Percentiles rank a stretch among this genome's conserved stretches.
phyloP scores from a whole-genome alignment of 2,888 invertebrate species.

The Deladenus siricidicola region DNA sequence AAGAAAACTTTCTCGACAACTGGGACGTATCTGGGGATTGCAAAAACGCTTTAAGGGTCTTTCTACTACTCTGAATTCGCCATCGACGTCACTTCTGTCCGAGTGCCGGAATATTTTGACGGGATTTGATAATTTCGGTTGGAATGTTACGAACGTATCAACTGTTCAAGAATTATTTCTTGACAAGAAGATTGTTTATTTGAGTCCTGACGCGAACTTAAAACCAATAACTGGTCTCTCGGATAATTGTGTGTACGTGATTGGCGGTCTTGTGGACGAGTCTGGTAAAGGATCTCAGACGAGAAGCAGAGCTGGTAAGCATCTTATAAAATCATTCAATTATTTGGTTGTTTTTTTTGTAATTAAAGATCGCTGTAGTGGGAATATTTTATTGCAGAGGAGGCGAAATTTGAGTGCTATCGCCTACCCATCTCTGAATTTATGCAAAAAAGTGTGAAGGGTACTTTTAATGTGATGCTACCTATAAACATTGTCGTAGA shows the following conservation, averaged over 20 bases:
- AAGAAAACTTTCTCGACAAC: slow-evolving; percentile 12
- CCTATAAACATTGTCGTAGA: slow-evolving; percentile 20
- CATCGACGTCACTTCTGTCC: not conserved
- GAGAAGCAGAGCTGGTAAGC: slow-evolving; percentile 16
- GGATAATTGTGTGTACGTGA: slow-evolving; percentile 8
- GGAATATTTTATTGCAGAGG: slow-evolving; percentile 8
- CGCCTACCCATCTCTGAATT: slow-evolving; percentile 20
- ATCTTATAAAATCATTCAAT: not conserved
- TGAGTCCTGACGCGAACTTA: slow-evolving; percentile 19
- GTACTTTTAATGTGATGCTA: slow-evolving; percentile 23
- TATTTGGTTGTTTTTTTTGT: not conserved
- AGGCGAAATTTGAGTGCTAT: not conserved
- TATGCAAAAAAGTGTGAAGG: not conserved
- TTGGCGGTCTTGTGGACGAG: slow-evolving; percentile 24
- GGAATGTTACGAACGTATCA: slow-evolving; percentile 5
- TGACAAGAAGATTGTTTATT: slow-evolving; percentile 9
- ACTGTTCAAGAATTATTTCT: too few species aligned
- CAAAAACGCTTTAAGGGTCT: slow-evolving; percentile 17
- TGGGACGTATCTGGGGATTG: slow-evolving; percentile 20
- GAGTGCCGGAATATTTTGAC: slow-evolving; percentile 2
- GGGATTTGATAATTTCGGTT: slow-evolving; percentile 14
- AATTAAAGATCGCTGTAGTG: not conserved
- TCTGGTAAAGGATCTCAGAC: slow-evolving; percentile 15
- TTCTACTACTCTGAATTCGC: slow-evolving; percentile 3
- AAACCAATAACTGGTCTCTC: slow-evolving; percentile 7